Percentiles rank a stretch among this genome's conserved stretches.
These are phyloP conservation scores for Oreortyx pictus DNA, from an alignment of 2,797 vertebrate species.

Conservation along the genomic window DNA sequence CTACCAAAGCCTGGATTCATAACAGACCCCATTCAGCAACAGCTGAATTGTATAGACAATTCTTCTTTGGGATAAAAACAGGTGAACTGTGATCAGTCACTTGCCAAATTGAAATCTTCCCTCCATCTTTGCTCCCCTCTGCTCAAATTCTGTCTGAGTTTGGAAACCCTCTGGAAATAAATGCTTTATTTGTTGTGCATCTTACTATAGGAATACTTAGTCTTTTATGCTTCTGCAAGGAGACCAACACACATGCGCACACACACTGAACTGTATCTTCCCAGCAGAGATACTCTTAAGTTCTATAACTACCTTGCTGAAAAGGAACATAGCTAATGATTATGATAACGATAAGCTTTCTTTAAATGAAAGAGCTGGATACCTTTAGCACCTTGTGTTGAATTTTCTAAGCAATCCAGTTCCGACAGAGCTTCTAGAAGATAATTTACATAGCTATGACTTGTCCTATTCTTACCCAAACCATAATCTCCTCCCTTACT, in stretches of 20 bases:
- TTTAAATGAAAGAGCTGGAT: background rate
- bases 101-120: background rate
- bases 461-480: background rate
- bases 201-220: background rate
- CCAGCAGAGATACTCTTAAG: background rate
- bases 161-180: background rate
- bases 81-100: constrained; percentile 39
- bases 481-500: background rate
- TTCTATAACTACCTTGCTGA: background rate
- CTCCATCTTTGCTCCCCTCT: background rate
- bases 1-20: constrained; percentile 60
- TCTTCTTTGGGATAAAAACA: constrained; percentile 31
- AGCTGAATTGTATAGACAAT: background rate
- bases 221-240: background rate
- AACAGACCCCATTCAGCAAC: constrained; percentile 22
- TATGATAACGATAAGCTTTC: background rate
- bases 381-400: background rate
- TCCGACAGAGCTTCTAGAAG: background rate
- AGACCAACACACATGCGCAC: fast-evolving
- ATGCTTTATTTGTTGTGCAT: fast-evolving
- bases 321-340: background rate
- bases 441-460: background rate
- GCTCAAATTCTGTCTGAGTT: background rate
- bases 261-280: background rate
- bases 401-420: background rate